Conservation (phyloP, 2,113 vertebrate genomes). For the Chloebia gouldiae region DNA sequence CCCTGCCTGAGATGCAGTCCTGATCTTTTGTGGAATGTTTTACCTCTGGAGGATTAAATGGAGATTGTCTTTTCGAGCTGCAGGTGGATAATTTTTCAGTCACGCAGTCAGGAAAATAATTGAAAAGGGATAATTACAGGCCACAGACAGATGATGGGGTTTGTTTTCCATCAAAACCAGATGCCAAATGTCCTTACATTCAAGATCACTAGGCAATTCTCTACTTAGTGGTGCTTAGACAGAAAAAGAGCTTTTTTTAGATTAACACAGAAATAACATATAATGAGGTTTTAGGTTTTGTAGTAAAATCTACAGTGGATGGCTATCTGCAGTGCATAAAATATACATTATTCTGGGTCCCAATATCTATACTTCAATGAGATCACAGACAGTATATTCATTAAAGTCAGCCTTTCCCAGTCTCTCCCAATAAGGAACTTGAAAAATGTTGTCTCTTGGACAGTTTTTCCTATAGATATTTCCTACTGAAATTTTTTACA, state of each 20-base stretch:
- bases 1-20: background rate
- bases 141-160: background rate
- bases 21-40: background rate
- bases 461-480: background rate
- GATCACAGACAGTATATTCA: background rate
- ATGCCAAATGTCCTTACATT: background rate
- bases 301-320: background rate
- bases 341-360: background rate
- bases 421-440: background rate
- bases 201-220: background rate
- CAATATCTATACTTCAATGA: background rate
- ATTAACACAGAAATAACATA: background rate
- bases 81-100: conserved; percentile 24
- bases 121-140: conserved; percentile 40
- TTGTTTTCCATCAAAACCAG: conserved; percentile 11
- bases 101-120: background rate
- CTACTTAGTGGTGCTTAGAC: background rate
- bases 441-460: background rate
- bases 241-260: background rate
- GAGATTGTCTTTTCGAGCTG: background rate
- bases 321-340: background rate
- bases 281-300: background rate
- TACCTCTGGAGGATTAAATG: background rate
- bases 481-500: background rate
- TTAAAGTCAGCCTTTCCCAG: background rate